Evolutionary conservation across 2,888 invertebrate species (phyloP).

Genomic region (Mesoligia furuncula): DNA sequence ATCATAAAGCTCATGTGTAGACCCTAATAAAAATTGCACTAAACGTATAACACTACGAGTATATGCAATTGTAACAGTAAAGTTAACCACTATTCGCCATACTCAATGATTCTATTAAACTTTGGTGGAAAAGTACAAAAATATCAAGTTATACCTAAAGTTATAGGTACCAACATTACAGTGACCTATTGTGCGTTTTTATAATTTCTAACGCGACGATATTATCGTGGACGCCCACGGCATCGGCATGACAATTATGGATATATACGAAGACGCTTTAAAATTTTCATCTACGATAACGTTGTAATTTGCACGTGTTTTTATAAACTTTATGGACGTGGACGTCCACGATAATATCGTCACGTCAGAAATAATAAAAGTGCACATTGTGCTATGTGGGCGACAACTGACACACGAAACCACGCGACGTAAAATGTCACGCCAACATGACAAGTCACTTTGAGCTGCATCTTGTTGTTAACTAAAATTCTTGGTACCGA

Average conservation of each 20-base stretch:
- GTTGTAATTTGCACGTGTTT: not conserved
- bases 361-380: not conserved
- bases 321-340: not conserved
- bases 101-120: not conserved
- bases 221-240: not conserved
- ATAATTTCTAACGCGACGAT: not conserved
- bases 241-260: not conserved
- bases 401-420: not conserved
- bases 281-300: not conserved
- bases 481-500: slow-evolving; percentile 1
- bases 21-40: not conserved
- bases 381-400: not conserved
- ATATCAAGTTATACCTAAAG: not conserved
- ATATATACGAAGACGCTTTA: not conserved
- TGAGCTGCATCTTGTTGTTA: not conserved
- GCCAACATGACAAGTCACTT: not conserved
- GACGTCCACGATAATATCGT: not conserved
- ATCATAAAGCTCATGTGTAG: not conserved
- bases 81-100: slow-evolving; percentile 11
- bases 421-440: not conserved
- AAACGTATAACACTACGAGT: not conserved
- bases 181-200: too few species aligned
- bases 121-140: too few species aligned
- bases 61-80: not conserved
- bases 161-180: not conserved